Evolutionary conservation across 2,888 invertebrate species (phyloP).

Genomic region (Hydrotaea diabolus): DNA sequence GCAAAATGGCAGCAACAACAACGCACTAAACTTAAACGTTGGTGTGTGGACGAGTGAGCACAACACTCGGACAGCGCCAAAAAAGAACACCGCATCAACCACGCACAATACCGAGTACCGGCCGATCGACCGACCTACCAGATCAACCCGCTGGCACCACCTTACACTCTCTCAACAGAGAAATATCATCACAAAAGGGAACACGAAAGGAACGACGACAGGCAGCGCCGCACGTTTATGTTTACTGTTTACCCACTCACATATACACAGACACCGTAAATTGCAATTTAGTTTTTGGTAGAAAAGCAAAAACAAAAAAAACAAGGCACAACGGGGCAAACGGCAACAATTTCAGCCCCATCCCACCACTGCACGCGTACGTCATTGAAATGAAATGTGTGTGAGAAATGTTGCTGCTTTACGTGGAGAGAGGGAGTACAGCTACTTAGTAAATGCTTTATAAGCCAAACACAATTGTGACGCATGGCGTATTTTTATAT

Average conservation of each 20-base stretch:
- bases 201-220: constrained; percentile 41
- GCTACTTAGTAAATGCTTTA: too few species aligned
- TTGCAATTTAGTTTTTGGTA: constrained; percentile 55
- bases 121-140: constrained; percentile 42
- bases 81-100: constrained; percentile 38
- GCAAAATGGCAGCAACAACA: constrained; percentile 15
- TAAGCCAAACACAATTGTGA: too few species aligned
- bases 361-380: constrained; percentile 63
- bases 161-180: constrained; percentile 49
- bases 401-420: constrained; percentile 5
- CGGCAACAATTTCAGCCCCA: constrained; percentile 26
- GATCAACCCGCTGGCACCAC: constrained; percentile 55
- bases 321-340: background rate
- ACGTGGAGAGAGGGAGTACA: background rate
- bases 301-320: background rate
- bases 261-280: constrained; percentile 40
- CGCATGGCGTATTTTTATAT: too few species aligned
- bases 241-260: background rate
- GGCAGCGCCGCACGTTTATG: background rate
- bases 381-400: constrained; percentile 49
- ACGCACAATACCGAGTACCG: constrained; percentile 51
- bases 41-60: too few species aligned
- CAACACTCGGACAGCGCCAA: constrained; percentile 19
- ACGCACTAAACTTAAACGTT: constrained; percentile 18
- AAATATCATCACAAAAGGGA: constrained; percentile 58